phyloP scores from a whole-genome alignment of 1,140 invertebrate genomes.

The Lasioglossum baleicum region DNA sequence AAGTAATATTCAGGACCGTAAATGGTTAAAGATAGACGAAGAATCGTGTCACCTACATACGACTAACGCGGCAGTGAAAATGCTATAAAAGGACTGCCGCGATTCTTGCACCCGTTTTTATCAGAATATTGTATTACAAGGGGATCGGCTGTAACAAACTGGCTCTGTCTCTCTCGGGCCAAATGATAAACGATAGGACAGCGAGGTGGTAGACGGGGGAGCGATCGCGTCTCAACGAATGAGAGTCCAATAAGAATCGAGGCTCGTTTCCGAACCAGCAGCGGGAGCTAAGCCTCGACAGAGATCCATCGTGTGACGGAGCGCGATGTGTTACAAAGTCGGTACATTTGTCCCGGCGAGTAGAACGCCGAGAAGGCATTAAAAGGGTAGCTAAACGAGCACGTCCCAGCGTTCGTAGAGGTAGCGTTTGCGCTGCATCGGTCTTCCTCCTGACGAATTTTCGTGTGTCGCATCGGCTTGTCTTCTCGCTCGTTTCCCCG shows the following conservation, averaged over 20 bases:
- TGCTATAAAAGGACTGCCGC: no score
- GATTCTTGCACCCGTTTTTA: no score
- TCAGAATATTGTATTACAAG: no score
- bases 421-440: slow-evolving; percentile 48
- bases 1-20: no score
- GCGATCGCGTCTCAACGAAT: no score
- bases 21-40: no score
- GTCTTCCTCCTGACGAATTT: slow-evolving; percentile 52
- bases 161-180: no score
- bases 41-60: no score
- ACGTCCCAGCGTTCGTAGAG: slow-evolving; percentile 14
- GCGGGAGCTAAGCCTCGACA: background rate
- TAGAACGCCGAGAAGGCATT: slow-evolving; percentile 3
- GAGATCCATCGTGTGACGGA: slow-evolving; percentile 9
- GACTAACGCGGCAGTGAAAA: no score
- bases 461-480: slow-evolving; percentile 33
- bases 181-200: no score
- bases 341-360: background rate
- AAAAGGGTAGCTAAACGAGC: slow-evolving; percentile 36
- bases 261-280: background rate
- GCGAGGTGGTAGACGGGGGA: no score
- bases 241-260: background rate
- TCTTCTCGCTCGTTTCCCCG: background rate
- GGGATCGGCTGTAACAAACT: no score
- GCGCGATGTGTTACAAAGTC: slow-evolving; percentile 24